A percentile compares a stretch with the other conserved stretches of the same genome.
phyloP scores from a whole-genome alignment of 2,888 invertebrate genomes.

The Metalampra italica region DNA sequence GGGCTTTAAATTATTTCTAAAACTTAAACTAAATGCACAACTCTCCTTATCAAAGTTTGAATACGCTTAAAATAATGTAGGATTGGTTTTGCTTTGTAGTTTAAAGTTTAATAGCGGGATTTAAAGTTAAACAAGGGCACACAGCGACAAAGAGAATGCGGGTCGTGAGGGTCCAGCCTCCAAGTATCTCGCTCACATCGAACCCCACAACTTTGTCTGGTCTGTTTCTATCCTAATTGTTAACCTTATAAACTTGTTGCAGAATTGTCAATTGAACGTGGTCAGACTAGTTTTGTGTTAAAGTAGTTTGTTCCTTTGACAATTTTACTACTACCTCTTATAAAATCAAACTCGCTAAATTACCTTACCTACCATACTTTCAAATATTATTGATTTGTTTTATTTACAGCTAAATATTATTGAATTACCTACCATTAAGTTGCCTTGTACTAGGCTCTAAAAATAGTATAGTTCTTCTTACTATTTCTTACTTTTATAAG shows the following conservation, averaged over 20 bases:
- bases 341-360: background rate
- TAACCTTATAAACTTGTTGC: conserved; percentile 34
- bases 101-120: conserved; percentile 45
- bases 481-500: too few relatives aligned
- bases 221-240: conserved; percentile 50
- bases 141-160: conserved; percentile 64
- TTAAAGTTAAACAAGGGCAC: conserved; percentile 52
- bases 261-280: conserved; percentile 34
- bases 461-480: too few relatives aligned
- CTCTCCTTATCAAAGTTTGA: conserved; percentile 37
- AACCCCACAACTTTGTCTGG: conserved; percentile 50
- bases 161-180: conserved; percentile 66
- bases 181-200: conserved; percentile 67
- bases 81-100: conserved; percentile 45
- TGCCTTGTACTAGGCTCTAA: too few relatives aligned
- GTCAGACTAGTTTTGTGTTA: background rate
- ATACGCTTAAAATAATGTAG: conserved; percentile 10
- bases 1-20: background rate
- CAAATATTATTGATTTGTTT: too few relatives aligned
- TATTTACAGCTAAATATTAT: too few relatives aligned
- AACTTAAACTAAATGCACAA: conserved; percentile 40
- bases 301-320: background rate
- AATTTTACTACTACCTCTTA: background rate
- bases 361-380: too few relatives aligned
- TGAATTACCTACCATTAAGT: too few relatives aligned